Evolutionary conservation across 2,113 vertebrate genomes (phyloP).

Genomic region (Bujurquina vittata): DNA sequence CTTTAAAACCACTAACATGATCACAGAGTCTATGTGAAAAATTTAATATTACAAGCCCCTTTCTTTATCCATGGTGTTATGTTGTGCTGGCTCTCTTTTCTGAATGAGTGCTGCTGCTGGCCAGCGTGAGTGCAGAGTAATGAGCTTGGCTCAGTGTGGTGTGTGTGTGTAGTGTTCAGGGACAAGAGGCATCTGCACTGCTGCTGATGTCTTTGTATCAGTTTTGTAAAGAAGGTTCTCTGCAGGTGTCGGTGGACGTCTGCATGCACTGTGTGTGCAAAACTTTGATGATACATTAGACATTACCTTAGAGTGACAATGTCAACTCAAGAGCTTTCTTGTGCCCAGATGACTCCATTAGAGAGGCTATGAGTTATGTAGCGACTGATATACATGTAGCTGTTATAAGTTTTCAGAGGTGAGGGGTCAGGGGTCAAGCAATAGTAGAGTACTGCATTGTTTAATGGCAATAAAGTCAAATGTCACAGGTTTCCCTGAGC

Average conservation of each 20-base stretch:
- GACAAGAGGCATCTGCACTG: conserved; percentile 42
- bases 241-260: conserved; percentile 13
- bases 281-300: conserved; percentile 22
- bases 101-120: conserved; percentile 38
- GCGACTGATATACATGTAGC: neutral
- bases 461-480: conserved; percentile 65
- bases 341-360: conserved; percentile 1
- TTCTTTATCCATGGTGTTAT: neutral
- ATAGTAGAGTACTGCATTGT: conserved; percentile 10
- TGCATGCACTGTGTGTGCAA: neutral
- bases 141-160: conserved; percentile 22
- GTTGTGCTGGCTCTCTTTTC: conserved; percentile 20
- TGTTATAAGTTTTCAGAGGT: conserved; percentile 28
- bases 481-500: conserved; percentile 74
- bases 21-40: neutral
- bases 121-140: conserved; percentile 25
- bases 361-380: neutral
- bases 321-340: conserved; percentile 28
- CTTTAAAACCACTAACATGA: conserved; percentile 9
- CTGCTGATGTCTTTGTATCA: conserved; percentile 19
- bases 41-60: neutral
- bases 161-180: neutral
- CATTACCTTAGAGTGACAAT: conserved; percentile 23
- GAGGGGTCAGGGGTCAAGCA: conserved; percentile 19
- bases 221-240: neutral